Conservation (phyloP, 2,888 invertebrate species). For the Xanthorhoe spadicearia region DNA sequence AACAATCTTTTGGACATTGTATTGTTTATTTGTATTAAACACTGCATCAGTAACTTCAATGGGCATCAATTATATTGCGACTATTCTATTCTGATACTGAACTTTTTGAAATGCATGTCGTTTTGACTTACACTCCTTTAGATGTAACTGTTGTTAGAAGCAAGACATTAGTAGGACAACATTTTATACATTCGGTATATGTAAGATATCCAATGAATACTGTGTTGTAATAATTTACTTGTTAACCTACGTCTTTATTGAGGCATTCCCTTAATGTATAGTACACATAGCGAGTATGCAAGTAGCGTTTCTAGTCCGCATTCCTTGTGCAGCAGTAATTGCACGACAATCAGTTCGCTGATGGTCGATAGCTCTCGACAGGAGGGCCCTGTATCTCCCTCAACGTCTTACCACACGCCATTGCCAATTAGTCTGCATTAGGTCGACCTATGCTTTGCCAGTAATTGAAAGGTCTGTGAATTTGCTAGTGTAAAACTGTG, state of each 20-base stretch:
- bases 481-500: conserved; percentile 7
- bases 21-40: neutral
- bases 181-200: neutral
- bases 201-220: neutral
- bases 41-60: neutral
- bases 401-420: conserved; percentile 33
- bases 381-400: conserved; percentile 35
- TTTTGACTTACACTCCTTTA: too few species aligned
- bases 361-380: conserved; percentile 37
- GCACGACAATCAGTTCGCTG: conserved; percentile 38
- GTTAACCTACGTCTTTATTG: neutral
- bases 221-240: neutral
- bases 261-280: conserved; percentile 21
- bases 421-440: conserved; percentile 27
- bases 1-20: neutral
- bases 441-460: conserved; percentile 17
- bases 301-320: conserved; percentile 31
- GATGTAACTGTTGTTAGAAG: too few species aligned
- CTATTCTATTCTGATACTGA: too few species aligned
- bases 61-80: too few species aligned
- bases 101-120: too few species aligned
- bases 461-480: conserved; percentile 3
- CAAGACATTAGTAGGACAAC: too few species aligned
- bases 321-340: conserved; percentile 38
- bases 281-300: conserved; percentile 21